These are phyloP conservation scores for Amphimallon solstitiale DNA, from an alignment of 2,888 invertebrate species.

Conservation along the genomic window DNA sequence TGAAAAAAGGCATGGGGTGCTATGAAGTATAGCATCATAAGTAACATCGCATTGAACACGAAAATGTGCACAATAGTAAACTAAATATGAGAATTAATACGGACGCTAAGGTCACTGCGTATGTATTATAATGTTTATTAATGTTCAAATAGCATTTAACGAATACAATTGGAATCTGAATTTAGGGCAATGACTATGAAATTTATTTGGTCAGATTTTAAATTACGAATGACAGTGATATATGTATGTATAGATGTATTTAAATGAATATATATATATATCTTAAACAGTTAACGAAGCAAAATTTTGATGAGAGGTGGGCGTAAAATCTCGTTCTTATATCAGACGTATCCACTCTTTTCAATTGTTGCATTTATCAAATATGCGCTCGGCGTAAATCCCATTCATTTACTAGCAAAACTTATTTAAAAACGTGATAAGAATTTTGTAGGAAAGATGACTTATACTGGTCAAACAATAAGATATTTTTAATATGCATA, in stretches of 20 bases:
- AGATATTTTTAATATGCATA: conserved; percentile 27
- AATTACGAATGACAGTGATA: neutral
- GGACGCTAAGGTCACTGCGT: no score
- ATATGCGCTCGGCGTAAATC: neutral
- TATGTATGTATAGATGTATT: neutral
- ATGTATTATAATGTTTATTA: neutral
- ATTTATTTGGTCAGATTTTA: neutral
- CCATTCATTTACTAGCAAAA: conserved; percentile 1
- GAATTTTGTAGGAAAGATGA: conserved; percentile 3
- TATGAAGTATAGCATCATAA: no score
- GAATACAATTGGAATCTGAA: neutral
- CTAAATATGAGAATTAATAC: no score
- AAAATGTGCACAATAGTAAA: no score
- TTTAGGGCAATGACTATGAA: conserved; percentile 1
- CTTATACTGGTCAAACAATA: neutral
- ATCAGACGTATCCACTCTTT: neutral
- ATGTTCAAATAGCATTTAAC: neutral
- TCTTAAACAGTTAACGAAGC: neutral
- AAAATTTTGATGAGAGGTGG: neutral
- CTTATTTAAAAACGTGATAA: conserved; percentile 12
- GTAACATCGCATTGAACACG: no score
- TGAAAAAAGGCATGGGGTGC: no score
- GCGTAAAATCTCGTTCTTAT: conserved; percentile 16
- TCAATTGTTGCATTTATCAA: conserved; percentile 1
- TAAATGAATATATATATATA: neutral